phyloP scores from a whole-genome alignment of 2,888 invertebrate species.

The Tenthredo mesomela region DNA sequence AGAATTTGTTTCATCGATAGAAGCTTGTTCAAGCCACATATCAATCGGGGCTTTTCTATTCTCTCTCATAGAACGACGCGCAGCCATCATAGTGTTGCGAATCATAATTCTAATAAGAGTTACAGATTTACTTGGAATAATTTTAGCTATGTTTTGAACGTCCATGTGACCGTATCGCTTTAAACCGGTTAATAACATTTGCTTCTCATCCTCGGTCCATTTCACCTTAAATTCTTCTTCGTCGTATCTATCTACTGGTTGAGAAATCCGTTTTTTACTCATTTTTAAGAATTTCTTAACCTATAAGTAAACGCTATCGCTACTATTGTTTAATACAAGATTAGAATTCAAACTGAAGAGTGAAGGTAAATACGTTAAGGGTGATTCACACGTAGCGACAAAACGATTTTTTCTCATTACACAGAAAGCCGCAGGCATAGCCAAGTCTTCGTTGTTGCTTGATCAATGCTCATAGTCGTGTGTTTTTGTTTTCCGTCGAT shows the following conservation, averaged over 20 bases:
- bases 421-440: not conserved
- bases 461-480: not conserved
- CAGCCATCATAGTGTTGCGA: conserved; percentile 61
- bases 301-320: not conserved
- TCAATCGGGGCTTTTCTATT: conserved; percentile 58
- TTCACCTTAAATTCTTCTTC: not conserved
- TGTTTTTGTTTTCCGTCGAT: not conserved
- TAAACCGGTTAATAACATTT: conserved; percentile 65
- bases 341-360: not conserved
- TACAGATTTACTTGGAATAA: conserved; percentile 64
- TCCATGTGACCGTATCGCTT: conserved; percentile 67
- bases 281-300: conserved; percentile 3
- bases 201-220: conserved; percentile 67
- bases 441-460: not conserved
- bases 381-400: not conserved
- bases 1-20: conserved; percentile 62
- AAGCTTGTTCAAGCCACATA: conserved; percentile 65
- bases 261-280: not conserved
- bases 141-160: conserved; percentile 61
- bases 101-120: conserved; percentile 65
- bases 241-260: not conserved
- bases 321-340: not conserved
- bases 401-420: not conserved
- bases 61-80: conserved; percentile 49
- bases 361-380: not conserved